Base-by-base conservation (phyloP, 1,140 invertebrate species). In the Cydia splendana region DNA sequence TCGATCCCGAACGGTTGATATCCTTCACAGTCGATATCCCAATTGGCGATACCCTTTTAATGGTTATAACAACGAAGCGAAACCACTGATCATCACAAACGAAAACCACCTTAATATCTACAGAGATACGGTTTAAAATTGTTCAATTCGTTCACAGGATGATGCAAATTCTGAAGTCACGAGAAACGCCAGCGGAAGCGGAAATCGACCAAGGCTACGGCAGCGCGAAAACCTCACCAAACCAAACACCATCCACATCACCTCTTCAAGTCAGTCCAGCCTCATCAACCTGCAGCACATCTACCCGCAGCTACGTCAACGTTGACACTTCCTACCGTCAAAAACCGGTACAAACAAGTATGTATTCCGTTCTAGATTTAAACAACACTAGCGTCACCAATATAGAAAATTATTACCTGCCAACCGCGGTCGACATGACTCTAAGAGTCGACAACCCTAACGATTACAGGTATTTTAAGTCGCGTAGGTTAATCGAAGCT, bases 31-130 rank as follows among this genome's bases (percentile, higher is more conserved):
- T 48, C 18, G 57, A 48, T 53, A 48, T 74, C 71, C 62, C 76
- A 69, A 30, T 34, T 69, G 65, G 30, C 24, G 65, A 69, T 69
- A 38, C 65, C 65, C 30, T 69, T 69, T 74, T 67, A 30, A 71
- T 92, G 90, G 83, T 92, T 91, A 87, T 87, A 84, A 67, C 69
- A 88, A 81, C 76, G 90, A 92, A 91, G 90, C 90, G 89, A 87
- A 84, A 76, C 79, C n/a, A 62, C 87, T 89, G 88, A 88, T 24
- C 10, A 69, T 24, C 2, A 12, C 20, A 51, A 38, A 2, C n/a
- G 4, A 65, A 69, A 65, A 73, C 51, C 65, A 15, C 1, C 12
- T 30, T 42, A 13, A 13, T 42, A 6, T 34, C 18, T 67, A 20
- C 9, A 13, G 13, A 10, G 48, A 34, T 18, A n/a, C 2, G 18